Evolutionary conservation across 2,797 vertebrate species (phyloP).

Genomic region (Macropus fuliginosus): DNA sequence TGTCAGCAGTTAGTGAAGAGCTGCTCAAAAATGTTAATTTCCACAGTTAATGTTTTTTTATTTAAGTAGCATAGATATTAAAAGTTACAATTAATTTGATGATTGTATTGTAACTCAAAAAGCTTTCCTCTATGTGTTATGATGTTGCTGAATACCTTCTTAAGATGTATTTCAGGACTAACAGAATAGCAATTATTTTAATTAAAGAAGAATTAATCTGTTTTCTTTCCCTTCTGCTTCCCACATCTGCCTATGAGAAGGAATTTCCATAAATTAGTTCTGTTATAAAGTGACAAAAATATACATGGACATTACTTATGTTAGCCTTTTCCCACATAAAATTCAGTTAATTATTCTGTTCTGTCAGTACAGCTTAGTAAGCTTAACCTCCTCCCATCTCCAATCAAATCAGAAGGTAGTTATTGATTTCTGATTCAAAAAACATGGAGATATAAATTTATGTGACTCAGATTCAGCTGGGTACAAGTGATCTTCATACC

Average conservation of each 20-base stretch:
- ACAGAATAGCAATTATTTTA: neutral
- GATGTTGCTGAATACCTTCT: slow-evolving; percentile 16
- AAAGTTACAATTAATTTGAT: slow-evolving; percentile 15
- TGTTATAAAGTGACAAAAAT: neutral
- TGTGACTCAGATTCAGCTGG: neutral
- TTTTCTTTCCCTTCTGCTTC: neutral
- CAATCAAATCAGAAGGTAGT: neutral
- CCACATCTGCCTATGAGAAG: neutral
- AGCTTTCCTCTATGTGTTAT: neutral
- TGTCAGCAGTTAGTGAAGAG: neutral
- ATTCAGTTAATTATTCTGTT: neutral
- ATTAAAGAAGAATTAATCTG: neutral
- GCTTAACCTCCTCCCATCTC: neutral
- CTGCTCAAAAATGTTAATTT: neutral
- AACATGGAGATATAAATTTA: neutral
- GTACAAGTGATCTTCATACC: neutral
- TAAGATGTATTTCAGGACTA: neutral
- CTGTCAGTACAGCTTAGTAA: neutral
- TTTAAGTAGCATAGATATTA: neutral
- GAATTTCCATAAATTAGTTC: neutral
- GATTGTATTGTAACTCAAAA: neutral
- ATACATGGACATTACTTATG: neutral
- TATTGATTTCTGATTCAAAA: neutral
- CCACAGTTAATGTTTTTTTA: neutral
- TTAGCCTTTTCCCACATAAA: neutral